A percentile compares a stretch with the other conserved stretches of the same genome.
Conservation (phyloP, 2,888 invertebrate genomes). For the Parascotia fuliginaria region DNA sequence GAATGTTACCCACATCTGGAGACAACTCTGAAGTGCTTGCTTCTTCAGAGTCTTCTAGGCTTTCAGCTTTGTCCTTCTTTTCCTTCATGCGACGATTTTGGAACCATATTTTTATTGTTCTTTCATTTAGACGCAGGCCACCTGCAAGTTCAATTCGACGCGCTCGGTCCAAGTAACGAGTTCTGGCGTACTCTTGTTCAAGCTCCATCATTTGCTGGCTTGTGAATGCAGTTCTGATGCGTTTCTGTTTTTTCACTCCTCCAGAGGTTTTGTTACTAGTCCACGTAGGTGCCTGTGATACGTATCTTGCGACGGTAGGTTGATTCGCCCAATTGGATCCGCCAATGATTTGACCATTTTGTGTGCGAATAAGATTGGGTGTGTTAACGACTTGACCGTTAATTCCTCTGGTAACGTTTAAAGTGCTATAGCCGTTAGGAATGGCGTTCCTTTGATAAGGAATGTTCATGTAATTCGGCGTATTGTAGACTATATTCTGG, state of each 20-base stretch:
- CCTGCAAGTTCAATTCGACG: conserved; percentile 88
- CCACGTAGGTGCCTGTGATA: conserved; percentile 36
- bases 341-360: conserved; percentile 27
- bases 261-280: conserved; percentile 40
- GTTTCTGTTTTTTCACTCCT: conserved; percentile 78
- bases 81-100: conserved; percentile 92
- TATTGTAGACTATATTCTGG: conserved; percentile 16
- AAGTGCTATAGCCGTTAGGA: conserved; percentile 11
- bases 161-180: conserved; percentile 89
- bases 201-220: conserved; percentile 90
- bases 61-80: conserved; percentile 85
- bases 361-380: conserved; percentile 22
- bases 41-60: conserved; percentile 58
- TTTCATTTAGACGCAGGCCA: conserved; percentile 55
- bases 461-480: conserved; percentile 32
- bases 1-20: conserved; percentile 41
- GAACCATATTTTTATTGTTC: conserved; percentile 92
- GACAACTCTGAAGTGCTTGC: conserved; percentile 57
- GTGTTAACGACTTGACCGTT: conserved; percentile 16
- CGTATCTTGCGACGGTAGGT: conserved; percentile 22
- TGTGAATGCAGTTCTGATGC: conserved; percentile 92
- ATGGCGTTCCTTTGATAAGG: conserved; percentile 13
- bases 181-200: conserved; percentile 90
- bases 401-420: conserved; percentile 11
- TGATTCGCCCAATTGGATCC: conserved; percentile 23